Conservation (phyloP, 2,113 vertebrate species). For the Paraplagusia blochii region DNA sequence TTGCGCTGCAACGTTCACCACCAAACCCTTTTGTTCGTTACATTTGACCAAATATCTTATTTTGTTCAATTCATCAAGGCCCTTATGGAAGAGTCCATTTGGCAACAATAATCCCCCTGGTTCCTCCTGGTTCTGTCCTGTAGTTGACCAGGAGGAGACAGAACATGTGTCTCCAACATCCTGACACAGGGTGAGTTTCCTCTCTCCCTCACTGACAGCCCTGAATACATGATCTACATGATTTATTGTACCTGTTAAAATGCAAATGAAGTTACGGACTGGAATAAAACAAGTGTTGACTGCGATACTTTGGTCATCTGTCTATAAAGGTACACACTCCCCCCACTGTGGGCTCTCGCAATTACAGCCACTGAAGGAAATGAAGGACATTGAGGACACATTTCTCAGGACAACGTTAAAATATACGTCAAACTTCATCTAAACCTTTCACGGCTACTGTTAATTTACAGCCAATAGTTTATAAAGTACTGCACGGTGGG, state of each 20-base stretch:
- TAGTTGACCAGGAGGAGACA: too few species aligned
- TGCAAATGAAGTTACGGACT: slow-evolving; percentile 60
- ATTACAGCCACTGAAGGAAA: slow-evolving; percentile 33
- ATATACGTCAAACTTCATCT: slow-evolving; percentile 2
- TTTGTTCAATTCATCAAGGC: too few species aligned
- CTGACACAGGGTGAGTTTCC: too few species aligned
- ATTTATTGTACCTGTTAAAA: slow-evolving; percentile 76
- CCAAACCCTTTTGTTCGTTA: too few species aligned
- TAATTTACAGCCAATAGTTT: too few species aligned
- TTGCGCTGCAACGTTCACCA: too few species aligned
- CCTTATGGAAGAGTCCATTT: too few species aligned
- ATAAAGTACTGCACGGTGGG: too few species aligned
- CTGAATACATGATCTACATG: slow-evolving; percentile 47
- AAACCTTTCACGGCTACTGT: not conserved
- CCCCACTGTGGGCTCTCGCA: slow-evolving; percentile 9
- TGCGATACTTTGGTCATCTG: slow-evolving; percentile 24
- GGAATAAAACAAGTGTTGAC: slow-evolving; percentile 47
- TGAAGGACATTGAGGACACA: slow-evolving; percentile 5
- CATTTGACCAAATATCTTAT: too few species aligned
- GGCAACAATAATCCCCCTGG: too few species aligned
- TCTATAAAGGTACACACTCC: slow-evolving; percentile 7
- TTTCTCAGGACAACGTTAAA: slow-evolving; percentile 2
- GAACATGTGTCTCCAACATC: too few species aligned
- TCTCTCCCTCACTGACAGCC: slow-evolving; percentile 3
- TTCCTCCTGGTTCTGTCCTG: too few species aligned